Evolutionary conservation across 2,113 vertebrate genomes (phyloP).

Genomic region (Drymodes brunneopygia): DNA sequence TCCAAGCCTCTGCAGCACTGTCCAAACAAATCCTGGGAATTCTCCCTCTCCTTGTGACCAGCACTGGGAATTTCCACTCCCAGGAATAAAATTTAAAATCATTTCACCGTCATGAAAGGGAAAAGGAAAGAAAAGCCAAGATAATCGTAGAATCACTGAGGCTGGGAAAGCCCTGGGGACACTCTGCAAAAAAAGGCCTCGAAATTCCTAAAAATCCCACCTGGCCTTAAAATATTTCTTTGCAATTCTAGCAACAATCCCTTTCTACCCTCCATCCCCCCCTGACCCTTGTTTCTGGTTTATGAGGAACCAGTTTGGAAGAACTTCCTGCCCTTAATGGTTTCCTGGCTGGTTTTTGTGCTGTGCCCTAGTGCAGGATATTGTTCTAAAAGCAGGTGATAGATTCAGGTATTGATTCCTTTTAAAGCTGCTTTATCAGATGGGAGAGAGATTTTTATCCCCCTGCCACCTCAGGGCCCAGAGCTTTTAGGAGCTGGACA

Average conservation of each 20-base stretch:
- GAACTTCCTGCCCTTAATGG: neutral
- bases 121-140: neutral
- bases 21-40: neutral
- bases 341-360: neutral
- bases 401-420: conserved; percentile 10
- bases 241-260: neutral
- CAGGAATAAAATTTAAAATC: neutral
- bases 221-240: neutral
- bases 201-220: neutral
- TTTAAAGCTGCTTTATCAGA: conserved; percentile 24
- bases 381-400: neutral
- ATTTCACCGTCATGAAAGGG: neutral
- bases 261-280: neutral
- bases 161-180: neutral
- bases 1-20: neutral
- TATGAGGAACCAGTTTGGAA: neutral
- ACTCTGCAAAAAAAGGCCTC: neutral
- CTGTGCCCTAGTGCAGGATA: neutral
- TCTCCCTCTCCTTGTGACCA: neutral
- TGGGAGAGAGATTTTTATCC: neutral
- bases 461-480: neutral
- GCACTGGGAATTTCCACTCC: neutral
- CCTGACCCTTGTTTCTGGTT: neutral
- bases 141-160: neutral
- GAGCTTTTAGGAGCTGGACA: neutral